Evolutionary conservation across 2,113 vertebrate genomes (phyloP), one percentile per base, ranked within the genome.

Genomic region (Typhlomys cinereus): DNA sequence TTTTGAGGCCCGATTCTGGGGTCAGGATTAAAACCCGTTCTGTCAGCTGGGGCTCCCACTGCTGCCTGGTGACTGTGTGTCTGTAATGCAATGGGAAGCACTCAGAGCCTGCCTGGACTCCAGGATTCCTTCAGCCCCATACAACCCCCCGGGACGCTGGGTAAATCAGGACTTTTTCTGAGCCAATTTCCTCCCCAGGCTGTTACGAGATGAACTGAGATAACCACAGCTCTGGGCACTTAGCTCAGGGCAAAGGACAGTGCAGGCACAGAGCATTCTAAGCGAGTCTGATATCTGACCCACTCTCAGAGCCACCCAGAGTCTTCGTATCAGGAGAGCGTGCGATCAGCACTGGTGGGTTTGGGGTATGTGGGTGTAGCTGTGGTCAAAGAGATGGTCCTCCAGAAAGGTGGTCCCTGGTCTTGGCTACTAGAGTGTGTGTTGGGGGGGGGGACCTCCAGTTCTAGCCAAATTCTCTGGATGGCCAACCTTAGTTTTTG

Each of bases 401-500:
- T 92, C 75, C 25, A 44, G 57, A 71, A 91, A 73, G 71, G 14
- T 23, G 29, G 34, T 25, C 46, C 9, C 10, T 83, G 7, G 54
- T 44, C 73, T 76, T 69, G n/a, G 18, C 31, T 39, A 44, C 4
- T 25, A 57, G 25, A 11, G n/a, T n/a, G n/a, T n/a, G n/a, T n/a
- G n/a, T n/a, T n/a, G n/a, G n/a, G n/a, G n/a, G n/a, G 48, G 15
- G 36, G 25, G 1, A 41, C 88, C 93, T 27, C 80, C 64, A 89
- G 39, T 70, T 59, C 71, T 46, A 57, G n/a, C 31, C 48, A 29
- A 59, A 83, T 75, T 14, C 46, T 69, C 41, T 57, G 44, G 59
- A 44, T 88, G 31, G 4, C 13, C 12, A 41, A 39, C 50, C 92
- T 94, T 62, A 44, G 50, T 85, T 92, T 84, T 46, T 69, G 94